Evolutionary conservation across 2,113 vertebrate genomes (phyloP).

Genomic region (Tonatia bakeri): DNA sequence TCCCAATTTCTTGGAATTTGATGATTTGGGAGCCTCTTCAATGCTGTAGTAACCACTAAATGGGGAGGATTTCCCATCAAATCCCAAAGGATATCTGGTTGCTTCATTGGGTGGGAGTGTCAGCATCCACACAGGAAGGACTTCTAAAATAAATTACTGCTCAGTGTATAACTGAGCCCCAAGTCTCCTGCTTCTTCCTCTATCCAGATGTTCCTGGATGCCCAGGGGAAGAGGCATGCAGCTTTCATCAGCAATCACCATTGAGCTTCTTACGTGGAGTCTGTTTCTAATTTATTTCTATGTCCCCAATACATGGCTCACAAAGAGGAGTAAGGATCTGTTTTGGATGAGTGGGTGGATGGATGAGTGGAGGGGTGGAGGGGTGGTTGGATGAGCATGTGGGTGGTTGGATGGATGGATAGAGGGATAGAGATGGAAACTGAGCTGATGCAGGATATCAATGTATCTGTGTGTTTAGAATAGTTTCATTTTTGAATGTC

Average conservation of each 20-base stretch:
- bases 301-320: neutral
- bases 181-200: neutral
- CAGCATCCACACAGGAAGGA: neutral
- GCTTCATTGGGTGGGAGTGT: neutral
- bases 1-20: neutral
- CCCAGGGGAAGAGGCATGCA: neutral
- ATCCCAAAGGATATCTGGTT: neutral
- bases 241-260: neutral
- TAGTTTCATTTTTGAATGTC: neutral
- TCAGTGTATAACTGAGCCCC: neutral
- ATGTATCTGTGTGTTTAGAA: neutral
- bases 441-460: neutral
- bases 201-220: neutral
- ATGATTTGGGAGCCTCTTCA: neutral
- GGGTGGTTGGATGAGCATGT: too few species aligned
- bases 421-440: neutral
- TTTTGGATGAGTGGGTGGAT: neutral
- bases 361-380: too few species aligned
- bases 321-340: neutral
- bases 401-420: neutral
- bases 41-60: neutral
- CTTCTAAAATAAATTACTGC: slow-evolving; percentile 22
- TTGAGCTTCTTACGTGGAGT: slow-evolving; percentile 11
- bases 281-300: slow-evolving; percentile 17
- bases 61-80: neutral